A percentile compares a stretch with the other conserved stretches of the same genome.
Conservation (phyloP, 1,140 invertebrate genomes). For the Pseudomyrmex gracilis region DNA sequence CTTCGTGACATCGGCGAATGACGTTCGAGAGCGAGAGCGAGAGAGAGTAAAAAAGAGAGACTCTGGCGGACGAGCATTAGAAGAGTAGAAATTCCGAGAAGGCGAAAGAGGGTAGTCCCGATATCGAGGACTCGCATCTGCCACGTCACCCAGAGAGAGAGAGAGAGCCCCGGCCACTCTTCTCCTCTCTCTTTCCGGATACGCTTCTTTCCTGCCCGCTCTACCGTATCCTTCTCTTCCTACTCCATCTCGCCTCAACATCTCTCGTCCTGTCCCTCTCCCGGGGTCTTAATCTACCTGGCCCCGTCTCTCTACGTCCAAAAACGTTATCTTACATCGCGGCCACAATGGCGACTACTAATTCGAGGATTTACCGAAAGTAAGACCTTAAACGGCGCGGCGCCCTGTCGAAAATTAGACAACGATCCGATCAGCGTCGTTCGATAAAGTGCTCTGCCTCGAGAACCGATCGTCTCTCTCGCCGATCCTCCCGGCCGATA, state of each 20-base stretch:
- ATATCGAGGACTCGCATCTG: constrained; percentile 78
- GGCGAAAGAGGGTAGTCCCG: constrained; percentile 66
- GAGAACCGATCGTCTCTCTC: background rate
- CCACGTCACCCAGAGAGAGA: constrained; percentile 81
- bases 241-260: constrained; percentile 30
- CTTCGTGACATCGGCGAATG: constrained; percentile 56
- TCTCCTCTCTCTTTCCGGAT: constrained; percentile 56
- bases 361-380: constrained; percentile 82
- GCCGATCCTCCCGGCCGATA: constrained; percentile 16
- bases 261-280: constrained; percentile 16
- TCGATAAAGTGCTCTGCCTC: constrained; percentile 18
- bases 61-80: constrained; percentile 61
- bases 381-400: constrained; percentile 77
- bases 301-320: constrained; percentile 77
- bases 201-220: constrained; percentile 23
- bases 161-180: constrained; percentile 65
- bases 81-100: constrained; percentile 61
- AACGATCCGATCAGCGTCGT: constrained; percentile 53
- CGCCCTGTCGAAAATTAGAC: constrained; percentile 61
- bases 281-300: constrained; percentile 75
- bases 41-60: too few species aligned
- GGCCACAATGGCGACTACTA: constrained; percentile 80
- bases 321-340: constrained; percentile 81
- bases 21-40: constrained; percentile 15
- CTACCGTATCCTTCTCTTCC: background rate